phyloP scores from a whole-genome alignment of 2,113 vertebrate genomes.

The Tragulus kanchil region DNA sequence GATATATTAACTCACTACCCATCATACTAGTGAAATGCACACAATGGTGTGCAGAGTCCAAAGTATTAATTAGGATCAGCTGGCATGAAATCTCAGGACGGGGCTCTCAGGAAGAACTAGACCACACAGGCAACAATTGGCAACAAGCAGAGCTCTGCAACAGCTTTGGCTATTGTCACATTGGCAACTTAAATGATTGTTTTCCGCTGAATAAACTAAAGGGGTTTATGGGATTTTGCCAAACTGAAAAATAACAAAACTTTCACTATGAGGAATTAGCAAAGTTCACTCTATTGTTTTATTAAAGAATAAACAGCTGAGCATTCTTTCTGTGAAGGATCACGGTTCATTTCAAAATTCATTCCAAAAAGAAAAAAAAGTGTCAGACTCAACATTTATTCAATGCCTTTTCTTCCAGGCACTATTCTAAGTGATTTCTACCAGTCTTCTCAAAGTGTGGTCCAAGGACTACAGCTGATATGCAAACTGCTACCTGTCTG shows the following conservation, averaged over 20 bases:
- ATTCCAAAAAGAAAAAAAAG: slow-evolving; percentile 38
- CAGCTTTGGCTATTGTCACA: slow-evolving; percentile 34
- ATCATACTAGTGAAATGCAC: background rate
- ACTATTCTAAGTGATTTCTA: background rate
- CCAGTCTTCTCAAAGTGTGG: background rate
- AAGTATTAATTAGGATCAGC: slow-evolving; percentile 43
- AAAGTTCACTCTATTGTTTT: slow-evolving; percentile 10
- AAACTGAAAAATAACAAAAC: slow-evolving; percentile 52
- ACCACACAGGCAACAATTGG: background rate
- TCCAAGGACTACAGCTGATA: background rate
- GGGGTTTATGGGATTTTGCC: background rate
- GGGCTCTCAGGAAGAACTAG: background rate
- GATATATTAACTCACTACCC: background rate
- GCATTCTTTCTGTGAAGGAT: background rate
- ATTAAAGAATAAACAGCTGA: slow-evolving; percentile 4
- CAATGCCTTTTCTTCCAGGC: background rate
- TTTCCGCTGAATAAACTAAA: slow-evolving; percentile 49
- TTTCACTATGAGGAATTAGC: slow-evolving; percentile 32
- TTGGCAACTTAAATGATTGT: slow-evolving; percentile 48
- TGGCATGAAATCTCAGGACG: background rate
- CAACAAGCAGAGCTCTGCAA: background rate
- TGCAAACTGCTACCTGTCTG: background rate
- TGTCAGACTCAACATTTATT: slow-evolving; percentile 16
- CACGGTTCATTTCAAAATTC: background rate
- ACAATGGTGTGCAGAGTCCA: background rate